Conservation (phyloP, 1,140 invertebrate genomes). For the Brachystomella parvula region DNA sequence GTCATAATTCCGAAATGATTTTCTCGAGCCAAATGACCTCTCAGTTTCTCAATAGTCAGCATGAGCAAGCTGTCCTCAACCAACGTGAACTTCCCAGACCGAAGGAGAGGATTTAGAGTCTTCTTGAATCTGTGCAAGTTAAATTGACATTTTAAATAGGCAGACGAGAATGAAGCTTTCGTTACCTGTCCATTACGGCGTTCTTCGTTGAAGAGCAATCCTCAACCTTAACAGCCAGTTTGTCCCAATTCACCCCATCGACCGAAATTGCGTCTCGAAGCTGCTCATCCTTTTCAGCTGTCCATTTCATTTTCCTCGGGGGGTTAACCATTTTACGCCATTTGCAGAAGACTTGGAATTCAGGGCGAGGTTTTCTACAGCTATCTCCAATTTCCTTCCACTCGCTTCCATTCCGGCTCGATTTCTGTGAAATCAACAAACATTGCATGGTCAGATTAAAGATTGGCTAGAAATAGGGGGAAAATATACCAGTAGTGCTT, state of each 20-base stretch:
- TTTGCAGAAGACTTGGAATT: neutral
- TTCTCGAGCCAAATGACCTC: constrained; percentile 23
- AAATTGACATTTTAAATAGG: neutral
- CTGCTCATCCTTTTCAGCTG: neutral
- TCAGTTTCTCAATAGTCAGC: constrained; percentile 33
- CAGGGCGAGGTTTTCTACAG: neutral
- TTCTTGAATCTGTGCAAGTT: constrained; percentile 13
- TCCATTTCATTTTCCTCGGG: neutral
- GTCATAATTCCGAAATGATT: constrained; percentile 32
- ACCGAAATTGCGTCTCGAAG: neutral
- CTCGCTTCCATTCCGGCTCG: neutral
- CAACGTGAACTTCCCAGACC: constrained; percentile 26
- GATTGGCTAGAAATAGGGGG: too few relatives aligned
- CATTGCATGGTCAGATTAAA: neutral
- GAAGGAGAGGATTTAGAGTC: constrained; percentile 15
- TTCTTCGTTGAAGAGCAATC: constrained; percentile 6
- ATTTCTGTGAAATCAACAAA: neutral
- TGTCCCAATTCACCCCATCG: neutral
- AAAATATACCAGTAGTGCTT: too few relatives aligned
- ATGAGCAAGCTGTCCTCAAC: constrained; percentile 33
- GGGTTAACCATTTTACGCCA: neutral
- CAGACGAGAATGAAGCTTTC: neutral
- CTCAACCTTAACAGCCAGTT: neutral
- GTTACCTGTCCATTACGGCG: neutral
- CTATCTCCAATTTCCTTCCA: neutral